Base-by-base conservation (phyloP, 2,113 vertebrate species). In the Actenoides hombroni region DNA sequence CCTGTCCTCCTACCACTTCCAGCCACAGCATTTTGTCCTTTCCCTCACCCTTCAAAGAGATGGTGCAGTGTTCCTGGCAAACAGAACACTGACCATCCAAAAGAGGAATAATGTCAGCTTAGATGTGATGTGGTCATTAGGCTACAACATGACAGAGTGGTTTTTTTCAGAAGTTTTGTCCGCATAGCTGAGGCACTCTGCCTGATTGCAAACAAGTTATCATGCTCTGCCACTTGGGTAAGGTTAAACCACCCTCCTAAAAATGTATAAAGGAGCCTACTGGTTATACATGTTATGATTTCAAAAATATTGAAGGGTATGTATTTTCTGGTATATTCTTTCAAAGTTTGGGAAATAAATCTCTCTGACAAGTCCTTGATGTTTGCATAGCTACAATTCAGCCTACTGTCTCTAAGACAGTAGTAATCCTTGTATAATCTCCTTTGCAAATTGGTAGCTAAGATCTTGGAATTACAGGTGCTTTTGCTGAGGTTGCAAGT, bases 21-120 rank as follows among this genome's bases (percentile, higher is more conserved):
- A 85, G 54, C 10, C 25, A 9, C 37, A 21, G 3, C 16, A 12
- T 56, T 77, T 37, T 31, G 57, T 19, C 9, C 20, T 24, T 77
- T 73, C 19, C 54, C 44, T 74, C 19, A 6, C 23, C 24, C 13
- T 85, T 85, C 61, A 78, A 59, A 88, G 37, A 63, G 13, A 20
- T 88, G 57, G 5, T 65, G 10, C 23, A 57, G 7, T 0, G 0
- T 57, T 57, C 46, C 17, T n/a, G 53, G n/a, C 46, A 67, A 56
- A 23, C 18, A 37, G 18, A 78, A 21, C 18, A 33, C 15, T 8
- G 29, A 49, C 56, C 13, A 11, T 70, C 65, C 11, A 35, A 40
- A 63, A 4, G 0, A 67, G 31, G 21, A 74, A 21, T 63, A 44
- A 31, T 1, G 0, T 25, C 23, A 42, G 5, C 16, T 75, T 61